A percentile compares a stretch with the other conserved stretches of the same genome.
Conservation (phyloP, 2,888 invertebrate genomes). For the Harpalus rufipes region DNA sequence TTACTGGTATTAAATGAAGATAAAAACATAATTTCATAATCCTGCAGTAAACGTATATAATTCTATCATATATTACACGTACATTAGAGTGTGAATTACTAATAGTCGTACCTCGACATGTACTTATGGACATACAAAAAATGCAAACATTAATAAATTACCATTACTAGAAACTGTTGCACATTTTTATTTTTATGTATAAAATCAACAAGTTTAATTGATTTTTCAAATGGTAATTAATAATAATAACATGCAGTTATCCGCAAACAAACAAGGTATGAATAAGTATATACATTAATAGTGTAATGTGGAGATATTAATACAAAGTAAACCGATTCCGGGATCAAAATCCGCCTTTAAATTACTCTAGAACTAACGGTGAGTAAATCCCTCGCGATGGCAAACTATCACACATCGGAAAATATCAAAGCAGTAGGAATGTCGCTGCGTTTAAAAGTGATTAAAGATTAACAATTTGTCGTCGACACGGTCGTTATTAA, state of each 20-base stretch:
- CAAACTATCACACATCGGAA: background rate
- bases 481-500: background rate
- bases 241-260: conserved; percentile 12
- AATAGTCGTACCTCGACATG: too few species aligned
- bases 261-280: conserved; percentile 24
- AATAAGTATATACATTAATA: background rate
- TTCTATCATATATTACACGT: too few species aligned
- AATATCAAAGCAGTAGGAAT: conserved; percentile 13
- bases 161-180: background rate
- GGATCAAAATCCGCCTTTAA: conserved; percentile 10
- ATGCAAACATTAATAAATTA: background rate
- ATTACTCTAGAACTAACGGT: conserved; percentile 4
- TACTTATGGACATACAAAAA: too few species aligned
- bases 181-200: background rate
- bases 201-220: conserved; percentile 22
- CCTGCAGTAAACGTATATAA: background rate
- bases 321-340: conserved; percentile 20
- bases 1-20: background rate
- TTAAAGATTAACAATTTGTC: conserved; percentile 15
- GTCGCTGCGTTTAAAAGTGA: conserved; percentile 4
- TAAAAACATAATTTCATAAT: background rate
- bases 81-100: background rate
- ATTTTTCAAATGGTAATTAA: conserved; percentile 17
- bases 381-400: background rate
- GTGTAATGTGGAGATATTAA: background rate